Base-by-base conservation (phyloP, 2,888 invertebrate genomes). In the Trachelus iudaicus region DNA sequence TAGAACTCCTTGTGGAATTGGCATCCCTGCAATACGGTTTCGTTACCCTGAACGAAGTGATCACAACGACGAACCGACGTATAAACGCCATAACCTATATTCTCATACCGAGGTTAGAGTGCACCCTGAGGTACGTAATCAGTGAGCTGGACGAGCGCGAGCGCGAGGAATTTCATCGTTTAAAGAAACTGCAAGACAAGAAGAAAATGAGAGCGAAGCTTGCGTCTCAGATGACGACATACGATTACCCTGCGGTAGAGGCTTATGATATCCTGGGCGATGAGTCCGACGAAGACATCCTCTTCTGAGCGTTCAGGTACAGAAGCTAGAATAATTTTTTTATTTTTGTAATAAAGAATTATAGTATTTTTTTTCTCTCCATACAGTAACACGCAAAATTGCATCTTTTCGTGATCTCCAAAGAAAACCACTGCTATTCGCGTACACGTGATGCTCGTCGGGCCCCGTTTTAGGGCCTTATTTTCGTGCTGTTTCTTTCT, bases 41-140 rank as follows among this genome's bases (percentile, higher is more conserved):
- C 88, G 93, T 94, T 34, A 94, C 94, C 15, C 89, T 95, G 80
- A 94, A 95, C 87, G 94, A 94, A 86, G 94, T 94, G 69, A 94
- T 95, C 84, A 94, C 94, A 87, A 91, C 93, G 69, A 95, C 94
- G 13, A 95, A 94, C 87, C 90, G 94, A 79, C 92, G 94, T 89
- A 94, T 95, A 13, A 95, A 95, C 87, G 95, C 94, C 80, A 94
- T 95, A 82, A 94, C 94, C 87, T 93, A 95, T 89, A 94, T 95
- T 56, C 94, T 94, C 85, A 94, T 94, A 88, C 94, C 94, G 13
- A 91, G 93, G 80, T 93, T 95, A 83, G 94, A 95, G 86, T 91
- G 93, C 79, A 95, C 94, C 1, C 87, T 95, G 79, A 89, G 92
- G 4, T 94, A 95, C 89, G 95, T 95, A 80, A 92, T 93, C 69